Percentiles rank a stretch among this genome's conserved stretches.
phyloP scores from a whole-genome alignment of 2,888 invertebrate genomes.

The Achlya flavicornis region DNA sequence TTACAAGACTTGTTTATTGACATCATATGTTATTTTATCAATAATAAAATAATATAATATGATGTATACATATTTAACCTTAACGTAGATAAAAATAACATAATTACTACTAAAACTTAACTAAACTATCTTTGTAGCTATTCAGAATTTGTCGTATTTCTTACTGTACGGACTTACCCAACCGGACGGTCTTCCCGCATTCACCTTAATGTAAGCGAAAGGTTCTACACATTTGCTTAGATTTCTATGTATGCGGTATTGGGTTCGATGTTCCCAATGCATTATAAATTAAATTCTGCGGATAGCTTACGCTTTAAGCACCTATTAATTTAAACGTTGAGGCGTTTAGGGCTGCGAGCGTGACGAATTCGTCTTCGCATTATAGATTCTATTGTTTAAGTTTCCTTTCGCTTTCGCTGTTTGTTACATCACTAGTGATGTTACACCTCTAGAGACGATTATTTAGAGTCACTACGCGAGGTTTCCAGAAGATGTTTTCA shows the following conservation, averaged over 20 bases:
- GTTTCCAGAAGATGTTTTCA: too few relatives aligned
- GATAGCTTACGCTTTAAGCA: slow-evolving; percentile 7
- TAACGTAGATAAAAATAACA: too few relatives aligned
- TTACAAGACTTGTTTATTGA: too few relatives aligned
- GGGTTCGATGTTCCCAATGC: slow-evolving; percentile 6
- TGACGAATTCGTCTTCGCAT: neutral
- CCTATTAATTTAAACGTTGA: neutral
- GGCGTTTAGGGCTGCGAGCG: neutral
- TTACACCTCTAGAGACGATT: too few relatives aligned
- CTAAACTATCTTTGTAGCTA: too few relatives aligned
- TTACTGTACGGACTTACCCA: too few relatives aligned
- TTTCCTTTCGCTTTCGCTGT: neutral
- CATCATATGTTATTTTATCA: too few relatives aligned
- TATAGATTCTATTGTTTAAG: slow-evolving; percentile 1
- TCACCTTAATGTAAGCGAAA: neutral
- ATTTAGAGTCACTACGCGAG: neutral
- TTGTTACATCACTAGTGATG: neutral
- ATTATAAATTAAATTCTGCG: slow-evolving; percentile 10
- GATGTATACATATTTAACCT: too few relatives aligned
- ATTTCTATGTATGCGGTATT: slow-evolving; percentile 2
- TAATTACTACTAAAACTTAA: too few relatives aligned
- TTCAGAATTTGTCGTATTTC: too few relatives aligned
- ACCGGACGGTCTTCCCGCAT: too few relatives aligned
- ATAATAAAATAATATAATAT: too few relatives aligned
- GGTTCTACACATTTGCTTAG: neutral